Evolutionary conservation across 2,113 vertebrate species (phyloP).

Genomic region (Phalacrocorax pelagicus): DNA sequence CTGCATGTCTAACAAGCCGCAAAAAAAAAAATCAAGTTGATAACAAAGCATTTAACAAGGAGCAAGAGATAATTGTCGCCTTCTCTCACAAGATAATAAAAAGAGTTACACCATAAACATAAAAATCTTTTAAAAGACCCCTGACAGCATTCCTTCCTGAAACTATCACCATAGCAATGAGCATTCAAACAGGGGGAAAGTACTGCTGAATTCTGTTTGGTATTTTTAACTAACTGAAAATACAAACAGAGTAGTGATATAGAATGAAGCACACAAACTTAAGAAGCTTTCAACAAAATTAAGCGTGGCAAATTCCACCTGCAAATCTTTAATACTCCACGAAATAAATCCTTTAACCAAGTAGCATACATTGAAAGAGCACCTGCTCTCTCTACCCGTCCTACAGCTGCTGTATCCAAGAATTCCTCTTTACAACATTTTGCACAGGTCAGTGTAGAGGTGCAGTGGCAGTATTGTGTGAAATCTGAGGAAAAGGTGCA

Average conservation of each 20-base stretch:
- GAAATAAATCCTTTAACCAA: neutral
- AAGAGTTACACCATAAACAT: conserved; percentile 33
- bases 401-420: neutral
- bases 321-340: neutral
- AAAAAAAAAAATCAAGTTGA: neutral
- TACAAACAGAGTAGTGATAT: neutral
- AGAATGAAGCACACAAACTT: neutral
- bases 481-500: neutral
- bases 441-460: neutral
- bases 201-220: neutral
- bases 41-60: conserved; percentile 42
- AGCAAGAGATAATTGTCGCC: conserved; percentile 39
- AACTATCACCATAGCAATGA: conserved; percentile 60
- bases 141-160: neutral
- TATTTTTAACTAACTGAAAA: conserved; percentile 53
- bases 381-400: neutral
- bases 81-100: conserved; percentile 23
- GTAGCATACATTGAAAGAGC: neutral
- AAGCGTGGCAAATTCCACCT: conserved; percentile 16
- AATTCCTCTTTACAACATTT: neutral
- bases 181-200: neutral
- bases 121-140: conserved; percentile 38
- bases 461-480: neutral
- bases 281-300: neutral
- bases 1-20: neutral